Evolutionary conservation across 2,797 vertebrate species (phyloP).

Genomic region (Semotilus atromaculatus): DNA sequence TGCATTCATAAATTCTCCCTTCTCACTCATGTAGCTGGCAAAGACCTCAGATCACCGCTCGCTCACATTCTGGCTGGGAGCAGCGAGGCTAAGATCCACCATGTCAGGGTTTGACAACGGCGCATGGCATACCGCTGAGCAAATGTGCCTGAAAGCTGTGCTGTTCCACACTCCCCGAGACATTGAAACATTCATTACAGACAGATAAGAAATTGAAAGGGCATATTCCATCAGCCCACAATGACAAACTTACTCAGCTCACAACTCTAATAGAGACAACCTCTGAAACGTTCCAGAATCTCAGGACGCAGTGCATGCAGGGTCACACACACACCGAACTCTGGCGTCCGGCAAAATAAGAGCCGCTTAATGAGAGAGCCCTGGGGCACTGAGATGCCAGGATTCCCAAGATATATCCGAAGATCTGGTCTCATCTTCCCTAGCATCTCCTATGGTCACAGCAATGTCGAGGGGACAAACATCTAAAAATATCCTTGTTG

Average conservation of each 20-base stretch:
- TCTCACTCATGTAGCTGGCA: conserved; percentile 35
- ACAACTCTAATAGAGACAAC: conserved; percentile 33
- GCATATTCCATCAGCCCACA: conserved; percentile 40
- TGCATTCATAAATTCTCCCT: not conserved
- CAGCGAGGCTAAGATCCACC: conserved; percentile 30
- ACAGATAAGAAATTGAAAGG: conserved; percentile 35
- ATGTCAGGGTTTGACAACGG: conserved; percentile 29
- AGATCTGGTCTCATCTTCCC: conserved; percentile 25
- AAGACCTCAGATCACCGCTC: not conserved
- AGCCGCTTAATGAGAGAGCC: conserved; percentile 14
- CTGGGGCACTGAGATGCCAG: not conserved
- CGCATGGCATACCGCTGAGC: not conserved
- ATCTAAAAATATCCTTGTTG: conserved; percentile 54
- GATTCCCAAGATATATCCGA: not conserved
- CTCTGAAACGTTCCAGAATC: conserved; percentile 38
- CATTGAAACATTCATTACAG: conserved; percentile 29
- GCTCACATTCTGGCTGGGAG: conserved; percentile 24
- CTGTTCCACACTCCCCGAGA: conserved; percentile 3
- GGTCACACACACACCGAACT: conserved; percentile 11
- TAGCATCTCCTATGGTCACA: conserved; percentile 43
- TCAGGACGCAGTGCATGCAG: not conserved
- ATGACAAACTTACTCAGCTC: conserved; percentile 24
- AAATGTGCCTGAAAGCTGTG: conserved; percentile 41
- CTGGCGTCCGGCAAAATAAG: not conserved
- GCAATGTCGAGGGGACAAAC: conserved; percentile 47